Evolutionary conservation across 2,113 vertebrate species (phyloP).

Genomic region (Lycaon pictus): DNA sequence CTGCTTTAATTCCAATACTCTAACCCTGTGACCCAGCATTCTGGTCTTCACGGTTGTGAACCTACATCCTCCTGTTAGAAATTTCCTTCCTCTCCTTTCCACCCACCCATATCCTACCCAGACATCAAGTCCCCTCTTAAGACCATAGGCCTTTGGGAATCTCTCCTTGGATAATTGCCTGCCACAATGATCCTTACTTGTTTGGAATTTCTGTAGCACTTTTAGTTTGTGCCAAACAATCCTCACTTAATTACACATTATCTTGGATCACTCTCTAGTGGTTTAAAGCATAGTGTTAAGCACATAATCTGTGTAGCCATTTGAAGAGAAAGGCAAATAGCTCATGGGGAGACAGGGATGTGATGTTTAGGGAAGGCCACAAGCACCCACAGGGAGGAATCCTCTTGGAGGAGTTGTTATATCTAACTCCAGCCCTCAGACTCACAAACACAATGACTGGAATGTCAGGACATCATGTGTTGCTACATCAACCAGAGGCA

Average conservation of each 20-base stretch:
- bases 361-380: not conserved
- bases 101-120: not conserved
- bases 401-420: not conserved
- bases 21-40: not conserved
- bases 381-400: not conserved
- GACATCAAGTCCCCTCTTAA: not conserved
- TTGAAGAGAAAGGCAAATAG: constrained; percentile 47
- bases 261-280: constrained; percentile 59
- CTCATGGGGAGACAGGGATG: not conserved
- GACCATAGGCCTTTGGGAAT: not conserved
- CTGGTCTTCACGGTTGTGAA: not conserved
- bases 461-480: not conserved
- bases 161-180: constrained; percentile 39
- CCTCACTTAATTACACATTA: constrained; percentile 64
- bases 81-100: not conserved
- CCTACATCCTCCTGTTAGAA: not conserved
- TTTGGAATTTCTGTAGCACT: constrained; percentile 55
- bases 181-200: constrained; percentile 28
- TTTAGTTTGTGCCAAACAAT: constrained; percentile 67
- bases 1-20: not conserved
- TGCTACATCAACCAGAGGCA: not conserved
- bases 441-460: not conserved
- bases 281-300: constrained; percentile 51
- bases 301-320: constrained; percentile 35
- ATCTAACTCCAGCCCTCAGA: not conserved